Conservation (phyloP, 1,140 invertebrate genomes). For the Limonius californicus region DNA sequence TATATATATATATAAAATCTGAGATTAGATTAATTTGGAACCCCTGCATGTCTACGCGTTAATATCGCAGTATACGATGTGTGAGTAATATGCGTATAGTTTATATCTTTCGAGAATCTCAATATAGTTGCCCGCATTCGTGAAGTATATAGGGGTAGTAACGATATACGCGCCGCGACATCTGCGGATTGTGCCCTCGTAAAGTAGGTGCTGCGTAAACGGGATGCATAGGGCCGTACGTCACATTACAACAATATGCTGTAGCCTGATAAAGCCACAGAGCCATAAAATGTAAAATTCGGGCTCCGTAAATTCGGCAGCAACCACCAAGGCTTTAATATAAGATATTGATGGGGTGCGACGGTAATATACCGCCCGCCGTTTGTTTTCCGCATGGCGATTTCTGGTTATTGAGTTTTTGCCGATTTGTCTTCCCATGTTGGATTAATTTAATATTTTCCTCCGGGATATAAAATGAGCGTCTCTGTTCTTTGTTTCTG, state of each 20-base stretch:
- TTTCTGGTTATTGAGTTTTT: slow-evolving; percentile 32
- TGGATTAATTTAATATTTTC: slow-evolving; percentile 26
- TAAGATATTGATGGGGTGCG: slow-evolving; percentile 33
- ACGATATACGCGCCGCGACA: slow-evolving; percentile 11
- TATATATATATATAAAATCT: too few species aligned
- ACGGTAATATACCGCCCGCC: slow-evolving; percentile 29
- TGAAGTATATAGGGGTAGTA: slow-evolving; percentile 13
- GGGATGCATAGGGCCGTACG: slow-evolving; percentile 12
- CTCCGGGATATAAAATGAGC: slow-evolving; percentile 3
- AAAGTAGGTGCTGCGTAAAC: slow-evolving; percentile 13
- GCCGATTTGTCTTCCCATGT: slow-evolving; percentile 24
- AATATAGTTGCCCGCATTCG: slow-evolving; percentile 2
- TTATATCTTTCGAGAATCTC: neutral
- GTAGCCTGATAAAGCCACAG: slow-evolving; percentile 31
- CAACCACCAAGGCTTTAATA: slow-evolving; percentile 24
- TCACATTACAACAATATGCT: slow-evolving; percentile 15
- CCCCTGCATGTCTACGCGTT: neutral
- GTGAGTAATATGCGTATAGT: neutral
- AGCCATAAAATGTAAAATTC: slow-evolving; percentile 32
- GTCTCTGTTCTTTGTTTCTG: slow-evolving; percentile 18
- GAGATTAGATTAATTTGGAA: neutral
- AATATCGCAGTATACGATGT: neutral
- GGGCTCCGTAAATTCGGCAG: slow-evolving; percentile 10
- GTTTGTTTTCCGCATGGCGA: slow-evolving; percentile 28
- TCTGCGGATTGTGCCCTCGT: slow-evolving; percentile 11